These are phyloP conservation scores for Barnardius zonarius DNA, from an alignment of 2,113 vertebrate genomes.

Conservation along the genomic window DNA sequence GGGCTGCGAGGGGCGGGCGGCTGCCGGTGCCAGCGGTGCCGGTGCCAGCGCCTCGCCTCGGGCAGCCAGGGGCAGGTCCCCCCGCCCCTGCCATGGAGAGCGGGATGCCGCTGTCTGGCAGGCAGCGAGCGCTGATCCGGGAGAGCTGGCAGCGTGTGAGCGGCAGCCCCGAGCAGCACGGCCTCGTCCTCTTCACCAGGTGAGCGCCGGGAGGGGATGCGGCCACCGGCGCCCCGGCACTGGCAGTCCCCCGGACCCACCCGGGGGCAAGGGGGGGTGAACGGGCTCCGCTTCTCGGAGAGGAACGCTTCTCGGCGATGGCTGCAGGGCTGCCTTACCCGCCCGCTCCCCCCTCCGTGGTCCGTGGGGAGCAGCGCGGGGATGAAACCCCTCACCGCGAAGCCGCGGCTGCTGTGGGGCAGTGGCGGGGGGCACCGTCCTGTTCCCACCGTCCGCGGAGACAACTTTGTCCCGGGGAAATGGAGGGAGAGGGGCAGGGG, in stretches of 20 bases:
- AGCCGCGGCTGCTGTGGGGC: not conserved
- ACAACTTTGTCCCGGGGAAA: not conserved
- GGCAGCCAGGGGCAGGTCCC: not conserved
- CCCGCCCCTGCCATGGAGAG: constrained; percentile 60
- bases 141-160: constrained; percentile 89
- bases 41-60: not conserved
- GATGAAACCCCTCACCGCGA: not conserved
- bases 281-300: not conserved
- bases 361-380: not conserved
- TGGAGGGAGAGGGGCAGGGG: not conserved
- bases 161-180: constrained; percentile 88
- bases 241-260: not conserved
- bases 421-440: not conserved
- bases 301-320: not conserved
- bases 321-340: not conserved
- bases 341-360: not conserved
- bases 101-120: constrained; percentile 69
- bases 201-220: constrained; percentile 26
- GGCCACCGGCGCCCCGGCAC: not conserved
- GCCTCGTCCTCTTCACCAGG: constrained; percentile 89
- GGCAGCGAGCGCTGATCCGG: constrained; percentile 87
- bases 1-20: not conserved
- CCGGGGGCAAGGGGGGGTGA: not conserved
- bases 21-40: not conserved
- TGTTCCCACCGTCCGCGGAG: not conserved